Percentiles rank a stretch among this genome's conserved stretches.
phyloP scores from a whole-genome alignment of 2,797 vertebrate genomes.

The Chaetodon trifasciatus region DNA sequence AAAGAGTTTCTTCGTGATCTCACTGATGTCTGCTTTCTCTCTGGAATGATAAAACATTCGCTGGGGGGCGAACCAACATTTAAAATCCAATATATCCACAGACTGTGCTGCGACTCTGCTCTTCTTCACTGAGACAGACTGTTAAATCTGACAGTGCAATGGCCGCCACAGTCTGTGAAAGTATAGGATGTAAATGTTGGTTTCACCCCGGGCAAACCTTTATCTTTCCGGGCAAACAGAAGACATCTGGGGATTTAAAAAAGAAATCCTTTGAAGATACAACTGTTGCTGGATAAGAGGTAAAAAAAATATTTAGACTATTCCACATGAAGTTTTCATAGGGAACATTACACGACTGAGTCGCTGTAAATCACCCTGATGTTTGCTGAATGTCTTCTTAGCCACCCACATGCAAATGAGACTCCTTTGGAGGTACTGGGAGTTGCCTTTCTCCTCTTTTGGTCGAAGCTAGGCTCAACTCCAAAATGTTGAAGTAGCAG shows the following conservation, averaged over 20 bases:
- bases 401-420: background rate
- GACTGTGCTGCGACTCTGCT: constrained; percentile 9
- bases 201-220: constrained; percentile 16
- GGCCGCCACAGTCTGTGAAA: background rate
- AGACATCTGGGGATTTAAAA: constrained; percentile 11
- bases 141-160: background rate
- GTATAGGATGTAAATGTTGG: constrained; percentile 16
- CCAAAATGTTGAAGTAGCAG: background rate
- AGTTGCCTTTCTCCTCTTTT: background rate
- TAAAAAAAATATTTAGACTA: background rate
- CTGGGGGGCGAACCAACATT: background rate
- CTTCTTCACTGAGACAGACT: background rate
- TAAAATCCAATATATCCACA: constrained; percentile 19
- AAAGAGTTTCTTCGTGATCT: background rate
- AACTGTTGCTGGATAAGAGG: background rate
- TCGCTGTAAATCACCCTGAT: background rate
- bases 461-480: background rate
- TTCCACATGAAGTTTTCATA: background rate
- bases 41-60: constrained; percentile 6
- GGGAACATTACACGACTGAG: background rate
- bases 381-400: background rate
- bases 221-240: constrained; percentile 4
- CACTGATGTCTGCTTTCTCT: constrained; percentile 16
- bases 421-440: background rate
- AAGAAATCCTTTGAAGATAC: background rate